Percentiles rank a stretch among this genome's conserved stretches.
These are phyloP conservation scores for Sula dactylatra DNA, from an alignment of 2,113 vertebrate genomes.

Conservation along the genomic window DNA sequence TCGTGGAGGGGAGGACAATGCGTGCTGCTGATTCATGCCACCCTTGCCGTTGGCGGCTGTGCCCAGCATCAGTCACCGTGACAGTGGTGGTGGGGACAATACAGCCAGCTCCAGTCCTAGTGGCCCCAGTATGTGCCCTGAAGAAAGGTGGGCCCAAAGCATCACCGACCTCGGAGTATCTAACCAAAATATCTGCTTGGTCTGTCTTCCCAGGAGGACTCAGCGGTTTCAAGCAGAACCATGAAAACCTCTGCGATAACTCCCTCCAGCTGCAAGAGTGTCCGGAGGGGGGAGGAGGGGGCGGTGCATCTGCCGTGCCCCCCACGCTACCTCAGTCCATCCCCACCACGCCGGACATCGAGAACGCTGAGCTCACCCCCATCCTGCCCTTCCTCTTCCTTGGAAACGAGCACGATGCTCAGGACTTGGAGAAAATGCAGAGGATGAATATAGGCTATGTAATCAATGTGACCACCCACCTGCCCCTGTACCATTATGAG, in stretches of 20 bases:
- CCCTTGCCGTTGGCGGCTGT: not conserved
- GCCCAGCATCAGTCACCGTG: not conserved
- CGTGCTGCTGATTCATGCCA: not conserved
- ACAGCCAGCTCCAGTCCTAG: not conserved
- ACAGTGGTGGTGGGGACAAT: not conserved
- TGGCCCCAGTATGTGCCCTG: not conserved
- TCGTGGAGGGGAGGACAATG: accelerated
- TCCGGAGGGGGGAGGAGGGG: constrained; percentile 79
- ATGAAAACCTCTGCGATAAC: constrained; percentile 95
- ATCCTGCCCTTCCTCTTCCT: constrained; percentile 96
- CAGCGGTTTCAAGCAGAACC: constrained; percentile 90
- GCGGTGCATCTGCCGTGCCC: constrained; percentile 71
- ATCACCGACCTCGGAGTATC: accelerated
- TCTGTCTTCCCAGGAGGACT: constrained; percentile 84
- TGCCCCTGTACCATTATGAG: constrained; percentile 95
- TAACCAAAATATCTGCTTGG: constrained; percentile 3
- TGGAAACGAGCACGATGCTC: constrained; percentile 93
- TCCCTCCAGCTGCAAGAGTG: constrained; percentile 93
- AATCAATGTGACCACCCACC: constrained; percentile 96
- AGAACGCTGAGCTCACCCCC: constrained; percentile 94
- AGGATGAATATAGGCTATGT: constrained; percentile 89
- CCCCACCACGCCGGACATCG: constrained; percentile 94
- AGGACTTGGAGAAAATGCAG: constrained; percentile 90
- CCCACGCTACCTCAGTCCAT: constrained; percentile 87
- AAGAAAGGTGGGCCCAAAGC: not conserved